Conservation (phyloP, 2,797 vertebrate genomes). For the Tympanoctomys barrerae region DNA sequence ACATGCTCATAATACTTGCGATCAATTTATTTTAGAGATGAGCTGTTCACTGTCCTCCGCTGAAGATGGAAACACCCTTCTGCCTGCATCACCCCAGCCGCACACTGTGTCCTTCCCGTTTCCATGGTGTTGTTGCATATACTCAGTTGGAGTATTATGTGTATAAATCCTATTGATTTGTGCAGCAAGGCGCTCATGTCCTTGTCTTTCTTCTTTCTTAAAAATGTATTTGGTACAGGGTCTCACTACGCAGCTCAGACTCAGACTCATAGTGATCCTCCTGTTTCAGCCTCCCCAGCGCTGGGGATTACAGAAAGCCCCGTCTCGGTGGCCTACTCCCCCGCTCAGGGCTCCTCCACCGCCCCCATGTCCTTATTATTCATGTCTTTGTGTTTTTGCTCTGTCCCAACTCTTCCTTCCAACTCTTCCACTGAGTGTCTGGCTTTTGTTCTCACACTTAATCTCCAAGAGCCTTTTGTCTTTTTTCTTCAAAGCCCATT, state of each 20-base stretch:
- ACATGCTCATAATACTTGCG: neutral
- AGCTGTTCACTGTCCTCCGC: neutral
- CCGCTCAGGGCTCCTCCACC: too few species aligned
- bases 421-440: neutral
- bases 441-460: neutral
- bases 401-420: neutral
- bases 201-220: neutral
- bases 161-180: neutral
- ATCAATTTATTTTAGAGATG: neutral
- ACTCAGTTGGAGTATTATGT: neutral
- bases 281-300: too few species aligned
- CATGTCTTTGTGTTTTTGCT: neutral
- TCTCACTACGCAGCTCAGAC: too few species aligned
- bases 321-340: too few species aligned
- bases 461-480: neutral
- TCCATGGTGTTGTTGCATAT: neutral
- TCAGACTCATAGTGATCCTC: too few species aligned
- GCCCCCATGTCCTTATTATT: neutral
- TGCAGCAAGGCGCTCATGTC: neutral
- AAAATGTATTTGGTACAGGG: too few species aligned
- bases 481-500: neutral
- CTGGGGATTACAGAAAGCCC: too few species aligned
- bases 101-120: fast-evolving
- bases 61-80: neutral
- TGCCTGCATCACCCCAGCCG: too few species aligned